phyloP scores from a whole-genome alignment of 2,113 vertebrate genomes.

The Urocynchramus pylzowi region DNA sequence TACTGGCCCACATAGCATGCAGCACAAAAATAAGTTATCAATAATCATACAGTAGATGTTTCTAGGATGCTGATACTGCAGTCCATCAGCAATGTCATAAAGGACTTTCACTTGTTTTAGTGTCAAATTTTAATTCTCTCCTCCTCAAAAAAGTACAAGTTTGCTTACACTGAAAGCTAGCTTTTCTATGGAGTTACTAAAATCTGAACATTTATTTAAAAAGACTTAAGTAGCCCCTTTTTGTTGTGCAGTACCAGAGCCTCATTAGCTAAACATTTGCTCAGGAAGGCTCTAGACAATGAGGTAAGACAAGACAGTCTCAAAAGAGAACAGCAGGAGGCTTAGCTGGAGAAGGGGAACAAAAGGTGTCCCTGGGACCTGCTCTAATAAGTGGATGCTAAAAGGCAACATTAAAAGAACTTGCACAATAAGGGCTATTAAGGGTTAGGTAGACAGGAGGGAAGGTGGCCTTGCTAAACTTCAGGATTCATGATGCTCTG shows the following conservation, averaged over 20 bases:
- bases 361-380: neutral
- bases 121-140: neutral
- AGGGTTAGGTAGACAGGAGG: neutral
- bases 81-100: neutral
- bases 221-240: neutral
- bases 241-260: neutral
- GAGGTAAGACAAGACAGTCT: neutral
- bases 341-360: neutral
- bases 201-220: neutral
- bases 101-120: neutral
- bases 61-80: neutral
- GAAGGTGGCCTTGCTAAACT: neutral
- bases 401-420: neutral
- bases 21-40: neutral
- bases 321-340: neutral
- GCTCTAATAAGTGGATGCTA: neutral
- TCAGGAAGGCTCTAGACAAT: neutral
- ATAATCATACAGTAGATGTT: neutral
- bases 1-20: neutral
- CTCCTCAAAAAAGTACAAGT: rapidly evolving
- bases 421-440: neutral
- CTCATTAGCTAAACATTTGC: neutral
- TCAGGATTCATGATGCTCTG: neutral
- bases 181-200: neutral
- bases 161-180: neutral